Evolutionary conservation across 2,113 vertebrate species (phyloP).

Genomic region (Siniperca knerii): DNA sequence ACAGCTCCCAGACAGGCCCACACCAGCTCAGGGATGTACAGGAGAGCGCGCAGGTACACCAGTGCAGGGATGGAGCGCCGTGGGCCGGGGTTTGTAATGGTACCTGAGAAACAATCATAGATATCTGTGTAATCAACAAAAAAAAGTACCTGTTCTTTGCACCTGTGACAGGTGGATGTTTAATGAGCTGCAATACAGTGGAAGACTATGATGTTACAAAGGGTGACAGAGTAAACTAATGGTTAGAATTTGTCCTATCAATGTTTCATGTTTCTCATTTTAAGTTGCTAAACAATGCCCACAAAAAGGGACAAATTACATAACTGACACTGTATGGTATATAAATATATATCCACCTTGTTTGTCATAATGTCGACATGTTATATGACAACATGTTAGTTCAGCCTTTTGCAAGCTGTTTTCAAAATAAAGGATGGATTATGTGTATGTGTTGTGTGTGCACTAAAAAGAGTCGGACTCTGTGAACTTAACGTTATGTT

Average conservation of each 20-base stretch:
- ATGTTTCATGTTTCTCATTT: too few relatives aligned
- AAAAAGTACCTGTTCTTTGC: not conserved
- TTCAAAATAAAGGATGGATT: too few relatives aligned
- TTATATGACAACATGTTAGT: too few relatives aligned
- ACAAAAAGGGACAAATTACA: too few relatives aligned
- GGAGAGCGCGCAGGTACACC: slow-evolving; percentile 90
- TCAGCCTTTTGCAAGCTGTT: too few relatives aligned
- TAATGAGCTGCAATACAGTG: not conserved
- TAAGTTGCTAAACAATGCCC: not conserved
- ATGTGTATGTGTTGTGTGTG: not conserved
- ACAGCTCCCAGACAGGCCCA: slow-evolving; percentile 92
- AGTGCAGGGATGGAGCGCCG: slow-evolving; percentile 92
- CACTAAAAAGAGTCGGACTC: too few relatives aligned
- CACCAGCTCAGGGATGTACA: slow-evolving; percentile 92
- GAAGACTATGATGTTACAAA: not conserved
- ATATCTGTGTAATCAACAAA: not conserved
- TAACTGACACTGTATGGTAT: too few relatives aligned
- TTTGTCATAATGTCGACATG: too few relatives aligned
- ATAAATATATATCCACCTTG: too few relatives aligned
- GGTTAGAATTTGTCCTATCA: not conserved
- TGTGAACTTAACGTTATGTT: not conserved
- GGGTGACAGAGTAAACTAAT: not conserved
- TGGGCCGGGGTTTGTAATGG: slow-evolving; percentile 93
- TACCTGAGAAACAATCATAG: slow-evolving; percentile 83
- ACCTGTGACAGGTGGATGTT: not conserved